Conservation (phyloP, 2,888 invertebrate species). For the Diadegma fenestrale region DNA sequence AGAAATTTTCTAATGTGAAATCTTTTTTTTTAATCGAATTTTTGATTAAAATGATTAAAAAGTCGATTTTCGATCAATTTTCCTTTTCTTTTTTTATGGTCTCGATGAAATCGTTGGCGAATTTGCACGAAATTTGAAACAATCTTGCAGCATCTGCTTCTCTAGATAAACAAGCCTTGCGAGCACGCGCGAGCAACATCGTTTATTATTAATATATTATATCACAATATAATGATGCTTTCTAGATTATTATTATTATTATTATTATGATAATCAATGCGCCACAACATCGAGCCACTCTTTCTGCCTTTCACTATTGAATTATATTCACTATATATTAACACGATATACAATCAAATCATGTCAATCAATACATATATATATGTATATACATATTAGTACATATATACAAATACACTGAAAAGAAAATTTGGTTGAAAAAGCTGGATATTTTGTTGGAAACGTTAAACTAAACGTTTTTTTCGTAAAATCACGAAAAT, state of each 20-base stretch:
- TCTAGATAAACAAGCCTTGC: constrained; percentile 67
- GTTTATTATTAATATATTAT: constrained; percentile 51
- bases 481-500: too few relatives aligned
- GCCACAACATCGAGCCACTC: constrained; percentile 70
- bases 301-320: constrained; percentile 68
- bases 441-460: too few relatives aligned
- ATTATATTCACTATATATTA: constrained; percentile 70
- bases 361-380: constrained; percentile 60
- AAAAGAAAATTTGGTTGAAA: too few relatives aligned
- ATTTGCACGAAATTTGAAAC: background rate
- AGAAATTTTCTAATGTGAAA: background rate
- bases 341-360: constrained; percentile 70
- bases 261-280: constrained; percentile 52
- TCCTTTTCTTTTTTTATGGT: background rate
- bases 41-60: background rate
- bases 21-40: background rate
- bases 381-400: constrained; percentile 43
- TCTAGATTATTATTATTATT: constrained; percentile 39
- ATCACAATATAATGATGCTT: constrained; percentile 27
- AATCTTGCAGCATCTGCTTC: constrained; percentile 61
- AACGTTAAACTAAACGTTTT: too few relatives aligned
- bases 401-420: constrained; percentile 58
- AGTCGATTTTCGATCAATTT: background rate
- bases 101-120: background rate
- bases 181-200: constrained; percentile 65